Evolutionary conservation across 2,888 invertebrate genomes (phyloP).

Genomic region (Ichneumoninae sp.): DNA sequence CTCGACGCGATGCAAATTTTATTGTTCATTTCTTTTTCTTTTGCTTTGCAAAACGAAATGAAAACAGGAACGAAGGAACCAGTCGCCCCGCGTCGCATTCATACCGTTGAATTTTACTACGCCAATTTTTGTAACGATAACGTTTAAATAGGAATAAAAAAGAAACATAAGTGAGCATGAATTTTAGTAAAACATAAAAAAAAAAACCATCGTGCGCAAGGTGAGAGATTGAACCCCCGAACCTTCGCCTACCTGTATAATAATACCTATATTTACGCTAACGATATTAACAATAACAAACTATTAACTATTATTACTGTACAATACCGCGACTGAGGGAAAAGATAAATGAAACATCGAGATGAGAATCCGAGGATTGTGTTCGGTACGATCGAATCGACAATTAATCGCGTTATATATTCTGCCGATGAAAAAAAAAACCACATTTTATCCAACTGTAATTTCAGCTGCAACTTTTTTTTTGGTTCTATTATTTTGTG

Average conservation of each 20-base stretch:
- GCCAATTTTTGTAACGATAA: conserved; percentile 69
- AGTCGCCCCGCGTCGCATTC: conserved; percentile 52
- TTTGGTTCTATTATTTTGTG: conserved; percentile 43
- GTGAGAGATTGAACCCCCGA: conserved; percentile 34
- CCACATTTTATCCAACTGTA: conserved; percentile 30
- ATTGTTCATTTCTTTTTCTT: conserved; percentile 28
- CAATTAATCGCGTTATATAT: conserved; percentile 15
- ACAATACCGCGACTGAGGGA: conserved; percentile 59
- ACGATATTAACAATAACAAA: conserved; percentile 60
- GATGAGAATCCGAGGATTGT: conserved; percentile 24
- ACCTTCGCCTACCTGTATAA: conserved; percentile 66
- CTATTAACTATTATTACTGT: conserved; percentile 59
- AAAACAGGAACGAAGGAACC: neutral
- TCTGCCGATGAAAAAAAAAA: conserved; percentile 23
- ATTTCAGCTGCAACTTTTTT: conserved; percentile 44
- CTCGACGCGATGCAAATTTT: conserved; percentile 50
- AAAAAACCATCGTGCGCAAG: conserved; percentile 28
- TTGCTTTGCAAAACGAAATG: conserved; percentile 43
- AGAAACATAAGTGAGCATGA: conserved; percentile 20
- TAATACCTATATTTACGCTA: conserved; percentile 64
- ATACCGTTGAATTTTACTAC: conserved; percentile 64
- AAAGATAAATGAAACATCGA: conserved; percentile 45
- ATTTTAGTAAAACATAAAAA: conserved; percentile 2
- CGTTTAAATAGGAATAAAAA: conserved; percentile 61
- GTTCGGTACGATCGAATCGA: conserved; percentile 17